Evolutionary conservation across 92 coral and sea anemone genomes (phyloP).

Genomic region (Paramuricea clavata): DNA sequence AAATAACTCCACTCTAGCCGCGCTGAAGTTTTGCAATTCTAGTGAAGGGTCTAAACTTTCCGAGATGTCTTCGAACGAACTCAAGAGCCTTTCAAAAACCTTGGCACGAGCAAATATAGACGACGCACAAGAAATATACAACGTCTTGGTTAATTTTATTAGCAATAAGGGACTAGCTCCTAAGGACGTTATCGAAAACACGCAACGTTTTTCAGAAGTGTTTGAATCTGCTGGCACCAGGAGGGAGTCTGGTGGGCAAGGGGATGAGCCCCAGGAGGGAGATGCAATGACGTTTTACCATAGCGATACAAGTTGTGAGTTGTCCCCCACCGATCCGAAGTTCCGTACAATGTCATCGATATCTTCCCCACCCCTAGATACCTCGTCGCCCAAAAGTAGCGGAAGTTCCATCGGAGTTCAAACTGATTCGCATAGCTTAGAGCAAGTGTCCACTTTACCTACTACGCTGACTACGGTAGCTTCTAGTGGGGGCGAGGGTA

Average conservation of each 20-base stretch:
- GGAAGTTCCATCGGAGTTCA: slow-evolving; percentile 37
- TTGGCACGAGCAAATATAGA: slow-evolving; percentile 36
- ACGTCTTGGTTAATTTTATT: slow-evolving; percentile 39
- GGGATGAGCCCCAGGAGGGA: background rate
- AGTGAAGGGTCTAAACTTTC: slow-evolving; percentile 38
- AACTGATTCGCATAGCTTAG: background rate
- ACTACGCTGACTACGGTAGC: background rate
- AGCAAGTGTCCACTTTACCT: background rate
- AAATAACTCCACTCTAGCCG: slow-evolving; percentile 32
- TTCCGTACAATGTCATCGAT: slow-evolving; percentile 15
- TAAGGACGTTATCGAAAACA: background rate
- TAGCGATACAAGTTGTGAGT: slow-evolving; percentile 45
- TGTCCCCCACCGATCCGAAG: slow-evolving; percentile 32
- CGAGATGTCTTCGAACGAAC: slow-evolving; percentile 21
- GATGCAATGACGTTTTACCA: slow-evolving; percentile 48
- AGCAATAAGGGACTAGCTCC: background rate
- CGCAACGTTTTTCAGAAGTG: slow-evolving; percentile 11
- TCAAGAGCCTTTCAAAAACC: slow-evolving; percentile 27
- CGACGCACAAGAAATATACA: slow-evolving; percentile 37
- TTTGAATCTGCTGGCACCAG: background rate
- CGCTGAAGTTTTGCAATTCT: slow-evolving; percentile 35
- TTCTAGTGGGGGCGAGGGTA: background rate
- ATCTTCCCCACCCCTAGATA: slow-evolving; percentile 39
- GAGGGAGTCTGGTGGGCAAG: background rate
- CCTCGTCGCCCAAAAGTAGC: slow-evolving; percentile 43